phyloP scores from a whole-genome alignment of 2,888 invertebrate species.

The Eubasilissa splendida region DNA sequence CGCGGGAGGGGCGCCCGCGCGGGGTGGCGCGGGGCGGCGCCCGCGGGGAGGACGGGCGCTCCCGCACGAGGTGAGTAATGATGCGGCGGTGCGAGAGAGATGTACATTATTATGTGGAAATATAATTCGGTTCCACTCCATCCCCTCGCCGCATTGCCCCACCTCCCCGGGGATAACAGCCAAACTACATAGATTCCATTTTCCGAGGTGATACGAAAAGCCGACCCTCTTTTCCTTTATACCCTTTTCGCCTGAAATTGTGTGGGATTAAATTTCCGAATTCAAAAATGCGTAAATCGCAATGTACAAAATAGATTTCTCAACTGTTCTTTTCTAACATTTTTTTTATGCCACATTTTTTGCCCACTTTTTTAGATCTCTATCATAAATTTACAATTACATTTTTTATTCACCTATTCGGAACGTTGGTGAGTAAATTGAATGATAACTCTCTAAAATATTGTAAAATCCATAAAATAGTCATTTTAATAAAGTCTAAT shows the following conservation, averaged over 20 bases:
- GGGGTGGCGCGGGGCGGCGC: conserved; percentile 27
- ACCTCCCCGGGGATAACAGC: conserved; percentile 45
- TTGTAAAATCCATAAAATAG: too few relatives aligned
- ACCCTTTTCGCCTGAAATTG: conserved; percentile 36
- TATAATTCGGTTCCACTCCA: conserved; percentile 56
- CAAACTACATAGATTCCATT: conserved; percentile 48
- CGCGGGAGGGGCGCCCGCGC: conserved; percentile 1
- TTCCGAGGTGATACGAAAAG: conserved; percentile 46
- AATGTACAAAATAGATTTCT: conserved; percentile 23
- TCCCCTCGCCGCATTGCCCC: conserved; percentile 18
- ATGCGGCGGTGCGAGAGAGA: conserved; percentile 55
- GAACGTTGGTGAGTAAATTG: too few relatives aligned
- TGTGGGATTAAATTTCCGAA: conserved; percentile 37
- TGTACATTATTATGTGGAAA: conserved; percentile 58
- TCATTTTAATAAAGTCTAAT: too few relatives aligned
- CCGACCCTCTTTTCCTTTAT: conserved; percentile 30
- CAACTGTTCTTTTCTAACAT: conserved; percentile 20
- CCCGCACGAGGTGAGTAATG: conserved; percentile 54
- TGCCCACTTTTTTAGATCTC: neutral
- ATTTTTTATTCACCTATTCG: too few relatives aligned
- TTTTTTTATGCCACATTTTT: neutral
- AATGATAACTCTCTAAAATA: too few relatives aligned
- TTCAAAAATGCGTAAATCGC: conserved; percentile 37
- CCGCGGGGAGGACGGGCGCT: neutral
- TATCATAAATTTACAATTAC: too few relatives aligned